Evolutionary conservation across 2,797 vertebrate species (phyloP).

Genomic region (Pseudotriccus pelzelni): DNA sequence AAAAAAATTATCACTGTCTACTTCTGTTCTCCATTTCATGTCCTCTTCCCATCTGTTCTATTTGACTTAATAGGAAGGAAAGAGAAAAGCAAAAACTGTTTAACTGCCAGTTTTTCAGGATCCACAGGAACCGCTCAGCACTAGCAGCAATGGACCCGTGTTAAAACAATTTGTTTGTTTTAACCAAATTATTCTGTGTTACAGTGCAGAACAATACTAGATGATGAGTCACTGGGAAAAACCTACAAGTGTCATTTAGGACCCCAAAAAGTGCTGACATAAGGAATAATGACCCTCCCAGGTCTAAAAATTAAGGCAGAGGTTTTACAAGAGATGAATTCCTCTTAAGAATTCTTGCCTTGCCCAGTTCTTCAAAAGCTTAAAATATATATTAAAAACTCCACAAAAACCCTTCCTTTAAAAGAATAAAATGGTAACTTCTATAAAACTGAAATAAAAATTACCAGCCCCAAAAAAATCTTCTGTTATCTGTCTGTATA

Average conservation of each 20-base stretch:
- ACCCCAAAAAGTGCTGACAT: background rate
- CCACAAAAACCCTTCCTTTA: background rate
- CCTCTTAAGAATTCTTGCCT: background rate
- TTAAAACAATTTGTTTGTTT: background rate
- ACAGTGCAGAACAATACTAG: background rate
- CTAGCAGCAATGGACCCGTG: background rate
- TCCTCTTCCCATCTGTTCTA: constrained; percentile 50
- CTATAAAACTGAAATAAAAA: background rate
- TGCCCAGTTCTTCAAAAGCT: background rate
- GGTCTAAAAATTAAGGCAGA: background rate
- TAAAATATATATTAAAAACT: background rate
- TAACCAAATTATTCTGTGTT: background rate
- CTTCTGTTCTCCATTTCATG: constrained; percentile 42
- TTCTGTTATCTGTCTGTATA: background rate
- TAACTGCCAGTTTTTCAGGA: background rate
- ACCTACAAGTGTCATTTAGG: background rate
- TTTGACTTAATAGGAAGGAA: constrained; percentile 39
- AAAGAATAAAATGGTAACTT: background rate
- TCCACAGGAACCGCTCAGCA: background rate
- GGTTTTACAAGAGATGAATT: background rate
- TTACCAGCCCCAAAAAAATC: background rate
- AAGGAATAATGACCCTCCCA: background rate
- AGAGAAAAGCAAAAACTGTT: background rate
- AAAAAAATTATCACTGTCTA: constrained; percentile 34
- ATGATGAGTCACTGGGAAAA: background rate